A percentile compares a stretch with the other conserved stretches of the same genome.
Evolutionary conservation across 2,888 invertebrate species (phyloP).

Genomic region (Seira sanloemensis): DNA sequence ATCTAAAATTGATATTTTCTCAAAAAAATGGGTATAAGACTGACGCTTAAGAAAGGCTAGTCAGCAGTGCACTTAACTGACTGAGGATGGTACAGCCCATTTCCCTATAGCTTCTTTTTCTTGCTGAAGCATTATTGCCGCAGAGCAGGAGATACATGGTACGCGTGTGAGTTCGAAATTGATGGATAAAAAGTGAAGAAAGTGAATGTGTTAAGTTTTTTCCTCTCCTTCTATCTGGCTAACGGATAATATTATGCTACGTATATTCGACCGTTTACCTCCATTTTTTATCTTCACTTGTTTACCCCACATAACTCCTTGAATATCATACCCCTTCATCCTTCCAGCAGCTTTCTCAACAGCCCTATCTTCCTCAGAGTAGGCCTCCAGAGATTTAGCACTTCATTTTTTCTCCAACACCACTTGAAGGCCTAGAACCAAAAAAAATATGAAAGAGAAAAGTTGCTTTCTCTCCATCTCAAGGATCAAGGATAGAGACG

Average conservation of each 20-base stretch:
- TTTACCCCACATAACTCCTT: conserved; percentile 27
- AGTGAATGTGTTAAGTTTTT: neutral
- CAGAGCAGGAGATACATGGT: neutral
- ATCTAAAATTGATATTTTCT: no score
- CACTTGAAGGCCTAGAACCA: conserved; percentile 34
- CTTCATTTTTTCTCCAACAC: conserved; percentile 44
- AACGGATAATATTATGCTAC: conserved; percentile 31
- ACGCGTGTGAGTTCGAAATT: neutral
- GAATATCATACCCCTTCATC: conserved; percentile 11
- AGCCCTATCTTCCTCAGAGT: conserved; percentile 28
- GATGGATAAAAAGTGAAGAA: conserved; percentile 16
- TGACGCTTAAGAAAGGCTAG: no score
- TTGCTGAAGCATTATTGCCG: no score
- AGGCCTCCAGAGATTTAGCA: conserved; percentile 42
- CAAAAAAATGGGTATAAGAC: no score
- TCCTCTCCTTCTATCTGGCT: no score
- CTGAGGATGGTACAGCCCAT: no score
- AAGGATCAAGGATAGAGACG: no score
- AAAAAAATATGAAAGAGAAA: conserved; percentile 33
- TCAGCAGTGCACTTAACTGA: no score
- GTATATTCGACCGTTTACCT: conserved; percentile 40
- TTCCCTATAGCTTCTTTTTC: no score
- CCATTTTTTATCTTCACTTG: conserved; percentile 35
- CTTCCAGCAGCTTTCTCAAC: conserved; percentile 5
- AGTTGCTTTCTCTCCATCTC: neutral